phyloP scores from a whole-genome alignment of 2,797 vertebrate species.

The Acipenser transmontanus region DNA sequence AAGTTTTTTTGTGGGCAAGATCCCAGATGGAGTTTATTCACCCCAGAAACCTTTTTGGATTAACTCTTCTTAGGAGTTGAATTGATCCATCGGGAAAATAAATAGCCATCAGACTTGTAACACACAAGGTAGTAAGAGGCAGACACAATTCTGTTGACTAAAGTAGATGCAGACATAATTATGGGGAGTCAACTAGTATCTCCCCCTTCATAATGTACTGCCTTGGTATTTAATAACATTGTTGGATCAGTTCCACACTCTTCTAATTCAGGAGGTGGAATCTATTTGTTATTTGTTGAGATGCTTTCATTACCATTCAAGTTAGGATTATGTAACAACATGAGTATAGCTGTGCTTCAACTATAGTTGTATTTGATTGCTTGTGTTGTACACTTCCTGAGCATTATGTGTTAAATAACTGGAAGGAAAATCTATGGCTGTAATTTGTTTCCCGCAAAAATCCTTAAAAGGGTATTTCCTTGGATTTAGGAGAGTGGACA shows the following conservation, averaged over 20 bases:
- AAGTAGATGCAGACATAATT: background rate
- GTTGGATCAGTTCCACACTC: conserved; percentile 1
- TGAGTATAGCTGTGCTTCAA: background rate
- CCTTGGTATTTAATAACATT: background rate
- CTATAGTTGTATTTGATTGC: too few species aligned
- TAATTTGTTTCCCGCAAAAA: too few species aligned
- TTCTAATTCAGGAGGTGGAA: background rate
- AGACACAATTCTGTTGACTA: background rate
- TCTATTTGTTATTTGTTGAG: background rate
- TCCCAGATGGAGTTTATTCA: background rate
- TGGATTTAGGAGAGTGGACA: too few species aligned
- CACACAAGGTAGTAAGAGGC: background rate
- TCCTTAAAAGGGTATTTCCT: too few species aligned
- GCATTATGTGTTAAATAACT: too few species aligned
- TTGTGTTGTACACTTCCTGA: too few species aligned
- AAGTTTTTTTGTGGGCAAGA: background rate
- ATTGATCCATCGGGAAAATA: background rate
- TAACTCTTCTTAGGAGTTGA: background rate
- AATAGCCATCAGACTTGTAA: background rate
- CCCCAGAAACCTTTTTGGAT: background rate
- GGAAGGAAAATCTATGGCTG: too few species aligned
- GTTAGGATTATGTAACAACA: background rate
- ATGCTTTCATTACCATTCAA: background rate
- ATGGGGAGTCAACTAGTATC: background rate
- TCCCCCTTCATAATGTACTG: background rate